A percentile compares a stretch with the other conserved stretches of the same genome.
These are phyloP conservation scores for Buathra laborator DNA, from an alignment of 2,888 invertebrate genomes.

Conservation along the genomic window DNA sequence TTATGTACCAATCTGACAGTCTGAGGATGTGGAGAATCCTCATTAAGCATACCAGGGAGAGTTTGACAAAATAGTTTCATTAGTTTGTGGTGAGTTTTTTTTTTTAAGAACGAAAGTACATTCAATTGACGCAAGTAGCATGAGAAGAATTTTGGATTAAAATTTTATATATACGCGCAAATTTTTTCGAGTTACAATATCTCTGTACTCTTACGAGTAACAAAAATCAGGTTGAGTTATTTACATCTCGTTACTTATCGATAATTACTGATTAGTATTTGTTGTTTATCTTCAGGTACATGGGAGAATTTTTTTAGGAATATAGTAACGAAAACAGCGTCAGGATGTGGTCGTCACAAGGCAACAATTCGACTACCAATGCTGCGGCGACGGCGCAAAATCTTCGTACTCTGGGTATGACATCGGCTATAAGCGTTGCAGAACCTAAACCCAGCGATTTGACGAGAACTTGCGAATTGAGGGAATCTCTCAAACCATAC, in stretches of 20 bases:
- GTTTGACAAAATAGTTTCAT: constrained; percentile 11
- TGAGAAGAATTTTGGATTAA: neutral
- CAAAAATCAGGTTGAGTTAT: neutral
- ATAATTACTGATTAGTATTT: neutral
- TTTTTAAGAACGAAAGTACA: neutral
- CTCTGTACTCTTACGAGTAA: neutral
- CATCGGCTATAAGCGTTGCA: constrained; percentile 96
- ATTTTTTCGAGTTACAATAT: neutral
- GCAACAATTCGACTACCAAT: constrained; percentile 80
- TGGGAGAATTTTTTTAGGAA: constrained; percentile 57
- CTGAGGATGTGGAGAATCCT: constrained; percentile 1
- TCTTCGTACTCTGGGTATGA: constrained; percentile 93
- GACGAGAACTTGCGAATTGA: constrained; percentile 91
- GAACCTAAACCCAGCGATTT: constrained; percentile 93
- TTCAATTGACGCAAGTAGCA: neutral
- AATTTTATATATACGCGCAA: neutral
- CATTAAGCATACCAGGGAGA: constrained; percentile 16
- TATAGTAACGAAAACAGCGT: constrained; percentile 24
- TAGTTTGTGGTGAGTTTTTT: constrained; percentile 34
- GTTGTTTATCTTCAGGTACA: constrained; percentile 33
- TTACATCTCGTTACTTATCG: neutral
- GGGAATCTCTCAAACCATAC: constrained; percentile 92
- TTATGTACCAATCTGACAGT: constrained; percentile 21
- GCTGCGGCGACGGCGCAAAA: constrained; percentile 87
- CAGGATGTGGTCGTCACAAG: constrained; percentile 81